These are phyloP conservation scores for Neodiprion virginianus DNA, from an alignment of 1,140 invertebrate species.

Conservation along the genomic window DNA sequence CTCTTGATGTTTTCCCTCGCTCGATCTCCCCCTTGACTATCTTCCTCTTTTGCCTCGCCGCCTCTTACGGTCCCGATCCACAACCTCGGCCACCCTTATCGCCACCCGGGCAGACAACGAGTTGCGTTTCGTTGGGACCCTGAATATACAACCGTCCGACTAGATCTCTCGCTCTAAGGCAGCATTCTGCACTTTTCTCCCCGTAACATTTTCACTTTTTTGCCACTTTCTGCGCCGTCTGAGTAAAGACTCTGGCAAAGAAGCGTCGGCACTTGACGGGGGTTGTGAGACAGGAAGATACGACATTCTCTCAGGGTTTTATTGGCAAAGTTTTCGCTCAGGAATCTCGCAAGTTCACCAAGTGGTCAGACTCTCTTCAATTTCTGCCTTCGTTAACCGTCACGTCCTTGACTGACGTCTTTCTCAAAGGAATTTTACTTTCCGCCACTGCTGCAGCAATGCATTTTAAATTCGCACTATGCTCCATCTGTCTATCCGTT, in stretches of 20 bases:
- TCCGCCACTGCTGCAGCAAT: too few relatives aligned
- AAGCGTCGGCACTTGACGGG: too few relatives aligned
- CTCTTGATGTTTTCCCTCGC: slow-evolving; percentile 17
- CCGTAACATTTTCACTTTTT: not conserved
- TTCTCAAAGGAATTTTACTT: too few relatives aligned
- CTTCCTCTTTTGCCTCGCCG: not conserved
- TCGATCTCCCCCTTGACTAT: not conserved
- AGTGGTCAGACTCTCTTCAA: too few relatives aligned
- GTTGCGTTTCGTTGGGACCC: not conserved
- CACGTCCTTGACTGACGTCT: too few relatives aligned
- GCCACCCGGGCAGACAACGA: slow-evolving; percentile 1
- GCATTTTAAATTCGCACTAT: too few relatives aligned
- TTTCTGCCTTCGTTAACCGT: too few relatives aligned
- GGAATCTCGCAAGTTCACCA: too few relatives aligned
- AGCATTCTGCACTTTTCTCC: not conserved
- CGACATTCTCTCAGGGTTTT: not conserved
- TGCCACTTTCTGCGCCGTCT: not conserved
- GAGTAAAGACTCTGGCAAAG: not conserved
- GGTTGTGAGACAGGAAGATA: too few relatives aligned
- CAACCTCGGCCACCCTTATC: slow-evolving; percentile 17
- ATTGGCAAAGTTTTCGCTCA: not conserved
- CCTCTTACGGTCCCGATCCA: not conserved
- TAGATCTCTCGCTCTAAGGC: not conserved
- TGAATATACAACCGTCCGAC: not conserved
- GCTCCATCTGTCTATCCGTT: too few relatives aligned